Conservation (phyloP, 1,140 invertebrate species). For the Diorhabda elongata region DNA sequence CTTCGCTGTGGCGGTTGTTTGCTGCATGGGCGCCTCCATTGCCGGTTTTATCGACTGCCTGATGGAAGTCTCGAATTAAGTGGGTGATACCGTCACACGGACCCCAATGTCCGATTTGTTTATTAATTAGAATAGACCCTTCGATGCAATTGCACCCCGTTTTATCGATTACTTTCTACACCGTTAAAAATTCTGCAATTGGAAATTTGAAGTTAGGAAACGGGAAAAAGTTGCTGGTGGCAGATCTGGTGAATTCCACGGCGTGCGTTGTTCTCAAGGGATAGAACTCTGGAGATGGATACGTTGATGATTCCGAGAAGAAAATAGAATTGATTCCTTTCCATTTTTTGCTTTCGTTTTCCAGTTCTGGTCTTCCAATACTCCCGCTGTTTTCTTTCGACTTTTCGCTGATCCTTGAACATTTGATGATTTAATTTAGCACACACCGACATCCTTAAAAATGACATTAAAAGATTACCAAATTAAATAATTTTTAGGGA, state of each 20-base stretch:
- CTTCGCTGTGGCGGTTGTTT: slow-evolving; percentile 16
- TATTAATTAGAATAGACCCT: not conserved
- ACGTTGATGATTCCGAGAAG: too few species aligned
- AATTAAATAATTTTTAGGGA: too few species aligned
- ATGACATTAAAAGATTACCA: too few species aligned
- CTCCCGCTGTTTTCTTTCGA: too few species aligned
- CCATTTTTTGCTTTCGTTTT: too few species aligned
- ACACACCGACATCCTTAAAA: too few species aligned
- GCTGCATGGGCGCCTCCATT: slow-evolving; percentile 18
- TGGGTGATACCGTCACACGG: not conserved
- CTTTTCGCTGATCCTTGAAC: too few species aligned
- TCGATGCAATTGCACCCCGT: not conserved
- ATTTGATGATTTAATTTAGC: too few species aligned
- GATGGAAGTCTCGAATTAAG: not conserved
- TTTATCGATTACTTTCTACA: not conserved
- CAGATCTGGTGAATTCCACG: not conserved
- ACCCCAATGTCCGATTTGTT: not conserved
- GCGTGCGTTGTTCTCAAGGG: not conserved
- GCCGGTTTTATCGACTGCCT: slow-evolving; percentile 12
- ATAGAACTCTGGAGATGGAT: too few species aligned
- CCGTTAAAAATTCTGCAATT: not conserved
- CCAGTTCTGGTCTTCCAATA: too few species aligned
- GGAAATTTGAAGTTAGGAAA: not conserved
- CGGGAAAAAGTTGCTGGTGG: not conserved
- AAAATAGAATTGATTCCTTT: too few species aligned